Evolutionary conservation across 2,113 vertebrate species (phyloP).

Genomic region (Pseudonaja textilis): DNA sequence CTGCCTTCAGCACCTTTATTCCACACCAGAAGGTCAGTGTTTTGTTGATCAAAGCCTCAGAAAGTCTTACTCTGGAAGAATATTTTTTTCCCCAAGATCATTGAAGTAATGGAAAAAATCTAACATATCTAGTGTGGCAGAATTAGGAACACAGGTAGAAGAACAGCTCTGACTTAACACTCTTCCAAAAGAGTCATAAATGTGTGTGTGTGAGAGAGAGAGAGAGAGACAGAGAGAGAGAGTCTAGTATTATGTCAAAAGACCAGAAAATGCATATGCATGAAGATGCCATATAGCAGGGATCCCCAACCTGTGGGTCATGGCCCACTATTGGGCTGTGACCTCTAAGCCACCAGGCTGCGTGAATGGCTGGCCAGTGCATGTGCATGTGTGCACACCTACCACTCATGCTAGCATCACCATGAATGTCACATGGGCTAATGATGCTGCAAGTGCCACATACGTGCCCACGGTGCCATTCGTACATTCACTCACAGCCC

Average conservation of each 20-base stretch:
- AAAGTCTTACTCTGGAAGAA: neutral
- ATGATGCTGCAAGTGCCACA: no score
- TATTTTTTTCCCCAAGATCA: neutral
- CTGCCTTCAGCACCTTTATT: neutral
- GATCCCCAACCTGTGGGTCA: no score
- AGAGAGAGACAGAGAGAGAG: no score
- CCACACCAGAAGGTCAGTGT: neutral
- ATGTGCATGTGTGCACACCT: no score
- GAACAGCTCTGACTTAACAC: neutral
- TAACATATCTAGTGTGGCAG: neutral
- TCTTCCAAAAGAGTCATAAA: neutral
- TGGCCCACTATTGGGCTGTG: no score
- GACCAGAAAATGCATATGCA: neutral
- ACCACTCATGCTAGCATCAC: no score
- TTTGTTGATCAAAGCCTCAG: neutral
- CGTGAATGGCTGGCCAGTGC: no score
- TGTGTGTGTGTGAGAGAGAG: neutral
- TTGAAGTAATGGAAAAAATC: neutral
- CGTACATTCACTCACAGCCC: no score
- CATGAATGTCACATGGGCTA: no score
- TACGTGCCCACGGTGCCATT: no score
- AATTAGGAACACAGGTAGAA: neutral
- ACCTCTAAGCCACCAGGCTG: no score
- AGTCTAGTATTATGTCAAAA: neutral
- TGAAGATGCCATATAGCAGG: neutral